Evolutionary conservation across 2,888 invertebrate genomes (phyloP), one percentile per base, ranked within the genome.

Genomic region (Ectemnius cavifrons): DNA sequence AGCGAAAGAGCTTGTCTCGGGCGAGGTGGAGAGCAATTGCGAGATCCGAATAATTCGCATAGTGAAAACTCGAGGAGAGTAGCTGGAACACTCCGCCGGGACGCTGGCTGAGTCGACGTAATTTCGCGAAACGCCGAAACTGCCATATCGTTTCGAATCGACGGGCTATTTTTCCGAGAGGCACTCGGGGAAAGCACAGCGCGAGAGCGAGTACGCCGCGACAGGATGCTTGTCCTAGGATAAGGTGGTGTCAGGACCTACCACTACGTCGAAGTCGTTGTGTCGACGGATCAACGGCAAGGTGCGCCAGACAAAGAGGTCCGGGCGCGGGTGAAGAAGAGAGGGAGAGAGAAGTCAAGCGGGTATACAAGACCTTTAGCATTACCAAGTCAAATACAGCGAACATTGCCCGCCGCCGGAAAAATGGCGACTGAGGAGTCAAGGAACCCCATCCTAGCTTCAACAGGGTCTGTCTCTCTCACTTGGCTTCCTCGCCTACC

Each of bases 361-460:
- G 79, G 74, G 75, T 77, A 82, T 81, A 81, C 75, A 71, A 84
- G 86, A 83, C 77, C 86, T 85, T 87, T 80, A 77, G 83, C 83
- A 90, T 90, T 90, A 90, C 89, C 90, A 90, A 90, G 88, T 90
- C 90, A 90, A 90, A 89, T 90, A 83, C 80, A 64, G 73, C 67
- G 84, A 86, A 80, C 84, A 82, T 84, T 83, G 85, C 78, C 81
- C 82, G 80, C n/a, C 82, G 81, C 66, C 81, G 84, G 84, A 86
- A 87, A 88, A 87, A 87, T 85, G 75, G 80, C 86, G 83, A 82
- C 83, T 77, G 74, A 73, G 82, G 83, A 87, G 85, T 86, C 84
- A 85, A 88, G 86, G 85, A 88, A 88, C 86, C 84, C 82, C 77
- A 73, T 23, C 63, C n/a, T 11, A 23, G 11, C 23, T 45, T 67